Evolutionary conservation across 2,113 vertebrate genomes (phyloP).

Genomic region (Mohoua ochrocephala): DNA sequence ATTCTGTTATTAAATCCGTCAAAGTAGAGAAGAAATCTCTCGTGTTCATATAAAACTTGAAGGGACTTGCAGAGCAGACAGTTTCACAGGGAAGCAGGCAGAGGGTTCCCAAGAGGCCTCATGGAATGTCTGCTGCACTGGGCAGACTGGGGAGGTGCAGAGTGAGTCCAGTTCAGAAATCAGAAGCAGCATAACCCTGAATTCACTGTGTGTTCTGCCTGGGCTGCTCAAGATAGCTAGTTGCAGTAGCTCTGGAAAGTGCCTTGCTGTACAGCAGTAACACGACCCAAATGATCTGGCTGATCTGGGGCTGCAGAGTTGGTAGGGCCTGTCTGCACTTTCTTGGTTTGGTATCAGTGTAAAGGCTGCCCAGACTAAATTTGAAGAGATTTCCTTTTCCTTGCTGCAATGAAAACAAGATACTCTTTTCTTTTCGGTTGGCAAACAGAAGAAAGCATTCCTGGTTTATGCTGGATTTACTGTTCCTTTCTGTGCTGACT

Average conservation of each 20-base stretch:
- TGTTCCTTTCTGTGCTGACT: not conserved
- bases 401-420: not conserved
- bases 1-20: not conserved
- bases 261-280: not conserved
- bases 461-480: slow-evolving; percentile 8
- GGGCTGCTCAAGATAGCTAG: not conserved
- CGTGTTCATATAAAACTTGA: not conserved
- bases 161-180: not conserved
- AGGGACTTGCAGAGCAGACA: not conserved
- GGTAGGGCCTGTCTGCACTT: not conserved
- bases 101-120: not conserved
- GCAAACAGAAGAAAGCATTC: not conserved
- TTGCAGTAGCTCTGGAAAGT: not conserved
- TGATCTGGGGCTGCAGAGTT: not conserved
- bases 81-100: not conserved
- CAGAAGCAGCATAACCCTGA: not conserved
- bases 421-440: not conserved
- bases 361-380: not conserved
- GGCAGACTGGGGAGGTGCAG: not conserved
- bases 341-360: not conserved
- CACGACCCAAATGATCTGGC: not conserved
- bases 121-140: not conserved
- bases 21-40: not conserved
- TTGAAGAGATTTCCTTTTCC: not conserved
- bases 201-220: not conserved